Conservation (phyloP, 2,113 vertebrate species). For the Esox niger region DNA sequence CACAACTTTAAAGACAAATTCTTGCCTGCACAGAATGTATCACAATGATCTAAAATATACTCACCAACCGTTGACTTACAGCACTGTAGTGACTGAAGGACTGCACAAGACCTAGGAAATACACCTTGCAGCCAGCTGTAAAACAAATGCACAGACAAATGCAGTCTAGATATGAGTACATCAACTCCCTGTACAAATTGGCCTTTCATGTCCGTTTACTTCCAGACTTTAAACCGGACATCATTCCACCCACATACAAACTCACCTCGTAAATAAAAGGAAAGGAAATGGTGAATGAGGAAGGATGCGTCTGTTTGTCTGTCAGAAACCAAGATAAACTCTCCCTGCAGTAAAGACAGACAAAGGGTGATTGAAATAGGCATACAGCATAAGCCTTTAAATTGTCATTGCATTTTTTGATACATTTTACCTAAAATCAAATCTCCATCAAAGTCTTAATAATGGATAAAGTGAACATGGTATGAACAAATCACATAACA, state of each 20-base stretch:
- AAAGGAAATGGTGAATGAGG: conserved; percentile 91
- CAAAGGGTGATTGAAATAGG: too few relatives aligned
- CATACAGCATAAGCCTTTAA: too few relatives aligned
- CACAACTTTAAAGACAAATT: conserved; percentile 1
- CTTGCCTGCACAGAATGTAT: not conserved
- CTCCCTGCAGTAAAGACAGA: conserved; percentile 64
- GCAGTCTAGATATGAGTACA: too few relatives aligned
- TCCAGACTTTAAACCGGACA: not conserved
- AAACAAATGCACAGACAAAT: conserved; percentile 17
- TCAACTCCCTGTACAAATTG: too few relatives aligned
- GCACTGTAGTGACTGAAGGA: conserved; percentile 93
- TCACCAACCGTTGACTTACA: conserved; percentile 88
- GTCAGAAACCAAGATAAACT: conserved; percentile 80
- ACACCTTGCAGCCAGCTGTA: conserved; percentile 87
- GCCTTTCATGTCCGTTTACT: too few relatives aligned
- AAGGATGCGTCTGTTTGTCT: conserved; percentile 86
- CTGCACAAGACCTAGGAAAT: conserved; percentile 87
- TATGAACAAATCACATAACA: too few relatives aligned
- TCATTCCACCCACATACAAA: not conserved
- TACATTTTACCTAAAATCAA: too few relatives aligned
- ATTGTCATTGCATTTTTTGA: too few relatives aligned
- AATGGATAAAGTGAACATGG: too few relatives aligned
- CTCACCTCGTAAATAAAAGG: conserved; percentile 89
- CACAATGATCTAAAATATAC: conserved; percentile 30
- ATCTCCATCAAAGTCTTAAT: too few relatives aligned